Evolutionary conservation across 2,888 invertebrate genomes (phyloP).

Genomic region (Candidula unifasciata): DNA sequence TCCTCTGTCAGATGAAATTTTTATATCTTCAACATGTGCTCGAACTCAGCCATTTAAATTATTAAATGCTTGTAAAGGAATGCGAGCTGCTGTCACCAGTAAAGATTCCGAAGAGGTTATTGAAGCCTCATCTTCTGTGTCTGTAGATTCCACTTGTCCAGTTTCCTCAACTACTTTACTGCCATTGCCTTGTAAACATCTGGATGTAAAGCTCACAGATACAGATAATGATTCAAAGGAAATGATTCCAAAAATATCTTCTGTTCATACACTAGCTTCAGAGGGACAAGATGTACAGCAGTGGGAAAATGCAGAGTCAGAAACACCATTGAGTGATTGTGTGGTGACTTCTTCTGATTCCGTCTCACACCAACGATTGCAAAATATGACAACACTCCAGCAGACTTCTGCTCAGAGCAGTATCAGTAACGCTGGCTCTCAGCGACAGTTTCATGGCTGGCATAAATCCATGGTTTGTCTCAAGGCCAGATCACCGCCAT

Average conservation of each 20-base stretch:
- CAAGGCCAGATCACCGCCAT: conserved; percentile 63
- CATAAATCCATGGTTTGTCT: conserved; percentile 71
- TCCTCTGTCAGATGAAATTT: conserved; percentile 51
- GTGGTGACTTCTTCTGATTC: not conserved
- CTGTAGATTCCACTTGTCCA: not conserved
- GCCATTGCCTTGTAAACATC: not conserved
- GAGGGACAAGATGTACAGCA: not conserved
- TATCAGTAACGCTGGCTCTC: not conserved
- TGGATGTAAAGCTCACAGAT: not conserved
- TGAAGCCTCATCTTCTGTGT: conserved; percentile 1
- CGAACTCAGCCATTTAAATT: conserved; percentile 47
- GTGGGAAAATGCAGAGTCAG: conserved; percentile 20
- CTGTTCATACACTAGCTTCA: conserved; percentile 17
- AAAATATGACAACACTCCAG: not conserved
- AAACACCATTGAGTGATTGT: not conserved
- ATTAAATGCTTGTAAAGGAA: not conserved
- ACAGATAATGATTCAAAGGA: not conserved
- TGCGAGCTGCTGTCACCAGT: not conserved
- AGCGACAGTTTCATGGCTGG: conserved; percentile 57
- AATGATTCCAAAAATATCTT: conserved; percentile 24
- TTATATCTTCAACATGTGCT: conserved; percentile 45
- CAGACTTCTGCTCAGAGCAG: not conserved
- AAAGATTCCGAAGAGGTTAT: not conserved
- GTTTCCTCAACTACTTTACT: too few species aligned
- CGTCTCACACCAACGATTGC: not conserved